These are phyloP conservation scores for Notolepis coatsorum DNA, from an alignment of 2,797 vertebrate genomes.

Conservation along the genomic window DNA sequence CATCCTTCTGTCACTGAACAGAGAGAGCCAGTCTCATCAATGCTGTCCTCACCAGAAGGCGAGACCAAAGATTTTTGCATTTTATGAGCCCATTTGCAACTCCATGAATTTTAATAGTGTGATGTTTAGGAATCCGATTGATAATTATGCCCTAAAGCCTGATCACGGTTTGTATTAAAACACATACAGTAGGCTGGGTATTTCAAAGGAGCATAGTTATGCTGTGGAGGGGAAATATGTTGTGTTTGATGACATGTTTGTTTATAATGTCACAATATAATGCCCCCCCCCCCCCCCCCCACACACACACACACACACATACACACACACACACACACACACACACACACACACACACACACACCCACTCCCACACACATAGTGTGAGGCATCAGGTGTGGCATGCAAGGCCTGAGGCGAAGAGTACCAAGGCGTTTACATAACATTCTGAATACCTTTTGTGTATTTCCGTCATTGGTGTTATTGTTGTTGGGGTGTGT, in stretches of 20 bases:
- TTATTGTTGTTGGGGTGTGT: background rate
- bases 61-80: constrained; percentile 1
- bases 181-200: too few relatives aligned
- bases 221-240: too few relatives aligned
- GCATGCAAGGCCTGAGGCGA: constrained; percentile 41
- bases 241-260: too few relatives aligned
- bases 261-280: too few relatives aligned
- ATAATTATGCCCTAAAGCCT: constrained; percentile 12
- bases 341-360: constrained; percentile 9
- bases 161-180: too few relatives aligned
- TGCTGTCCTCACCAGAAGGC: constrained; percentile 12
- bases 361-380: constrained; percentile 16
- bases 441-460: constrained; percentile 23
- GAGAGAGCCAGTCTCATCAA: background rate
- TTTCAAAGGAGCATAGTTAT: too few relatives aligned
- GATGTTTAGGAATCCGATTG: constrained; percentile 13
- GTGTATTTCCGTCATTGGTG: background rate
- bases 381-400: constrained; percentile 63
- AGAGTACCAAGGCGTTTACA: constrained; percentile 52
- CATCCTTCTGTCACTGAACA: background rate
- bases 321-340: too few relatives aligned
- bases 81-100: constrained; percentile 25
- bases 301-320: too few relatives aligned
- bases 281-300: too few relatives aligned
- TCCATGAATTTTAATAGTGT: constrained; percentile 31